These are phyloP conservation scores for Synanthedon formicaeformis DNA, from an alignment of 2,888 invertebrate genomes.

Conservation along the genomic window DNA sequence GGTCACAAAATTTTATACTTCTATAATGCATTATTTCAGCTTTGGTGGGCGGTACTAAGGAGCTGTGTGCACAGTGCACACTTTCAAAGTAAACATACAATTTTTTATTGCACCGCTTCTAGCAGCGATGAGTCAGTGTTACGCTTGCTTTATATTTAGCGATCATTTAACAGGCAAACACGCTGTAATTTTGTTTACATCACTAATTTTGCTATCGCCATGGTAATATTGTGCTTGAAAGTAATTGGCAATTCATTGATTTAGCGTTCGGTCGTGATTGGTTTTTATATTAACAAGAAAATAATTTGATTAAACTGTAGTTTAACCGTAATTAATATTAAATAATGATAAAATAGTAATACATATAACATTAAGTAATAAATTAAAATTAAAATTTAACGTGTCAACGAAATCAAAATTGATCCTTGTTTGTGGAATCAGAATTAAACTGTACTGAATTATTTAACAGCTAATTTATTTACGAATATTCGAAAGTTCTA, in stretches of 20 bases:
- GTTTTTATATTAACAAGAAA: not conserved
- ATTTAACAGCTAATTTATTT: no score
- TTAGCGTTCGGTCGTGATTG: not conserved
- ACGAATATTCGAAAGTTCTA: no score
- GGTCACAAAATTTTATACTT: not conserved
- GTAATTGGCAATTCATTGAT: not conserved
- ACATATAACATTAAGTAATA: no score
- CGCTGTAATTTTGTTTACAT: constrained; percentile 44
- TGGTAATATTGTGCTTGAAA: not conserved
- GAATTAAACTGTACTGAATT: no score
- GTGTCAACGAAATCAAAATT: no score
- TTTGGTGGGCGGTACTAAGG: constrained; percentile 66
- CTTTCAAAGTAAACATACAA: constrained; percentile 54
- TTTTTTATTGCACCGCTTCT: constrained; percentile 53
- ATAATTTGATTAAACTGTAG: no score
- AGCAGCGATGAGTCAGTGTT: constrained; percentile 40
- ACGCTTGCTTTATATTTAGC: constrained; percentile 57
- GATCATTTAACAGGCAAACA: constrained; percentile 32
- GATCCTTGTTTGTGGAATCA: no score
- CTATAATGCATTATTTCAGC: constrained; percentile 39
- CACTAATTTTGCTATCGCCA: constrained; percentile 23
- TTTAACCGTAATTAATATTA: no score
- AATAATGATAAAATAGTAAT: no score
- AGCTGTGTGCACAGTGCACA: constrained; percentile 34
- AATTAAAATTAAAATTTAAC: no score